These are phyloP conservation scores for Cryptomyrus ogoouensis DNA, from an alignment of 2,113 vertebrate genomes.

Conservation along the genomic window DNA sequence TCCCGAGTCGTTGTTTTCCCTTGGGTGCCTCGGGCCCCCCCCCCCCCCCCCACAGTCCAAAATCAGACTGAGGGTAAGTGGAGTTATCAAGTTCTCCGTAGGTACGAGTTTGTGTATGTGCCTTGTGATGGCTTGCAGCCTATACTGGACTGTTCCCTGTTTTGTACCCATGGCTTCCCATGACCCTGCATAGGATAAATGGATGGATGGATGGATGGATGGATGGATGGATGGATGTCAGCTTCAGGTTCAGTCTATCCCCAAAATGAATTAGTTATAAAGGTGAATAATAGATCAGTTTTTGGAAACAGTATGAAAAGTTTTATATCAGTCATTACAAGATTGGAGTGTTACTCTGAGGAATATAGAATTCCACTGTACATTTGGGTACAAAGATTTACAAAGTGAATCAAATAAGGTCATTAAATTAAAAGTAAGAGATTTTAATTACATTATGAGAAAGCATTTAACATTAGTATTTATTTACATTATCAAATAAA, in stretches of 20 bases:
- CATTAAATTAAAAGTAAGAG: neutral
- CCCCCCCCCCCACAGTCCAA: neutral
- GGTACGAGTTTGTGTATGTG: neutral
- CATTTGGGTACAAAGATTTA: neutral
- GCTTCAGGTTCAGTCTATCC: neutral
- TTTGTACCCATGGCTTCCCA: neutral
- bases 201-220: too few species aligned
- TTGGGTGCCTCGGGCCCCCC: neutral
- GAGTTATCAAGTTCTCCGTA: neutral
- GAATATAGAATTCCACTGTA: neutral
- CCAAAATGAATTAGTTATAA: neutral
- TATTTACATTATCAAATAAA: neutral
- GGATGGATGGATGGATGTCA: neutral
- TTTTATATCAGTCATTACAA: neutral
- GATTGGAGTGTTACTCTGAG: neutral
- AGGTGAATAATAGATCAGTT: neutral
- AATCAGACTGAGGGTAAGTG: neutral
- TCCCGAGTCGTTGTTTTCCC: neutral
- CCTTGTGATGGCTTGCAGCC: neutral
- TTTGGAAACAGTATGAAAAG: neutral
- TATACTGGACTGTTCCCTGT: neutral
- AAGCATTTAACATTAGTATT: neutral
- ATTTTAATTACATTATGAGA: neutral
- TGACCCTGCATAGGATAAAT: neutral
- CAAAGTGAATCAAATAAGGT: neutral